These are phyloP conservation scores for Meda fulgida DNA, from an alignment of 2,797 vertebrate species.

Conservation along the genomic window DNA sequence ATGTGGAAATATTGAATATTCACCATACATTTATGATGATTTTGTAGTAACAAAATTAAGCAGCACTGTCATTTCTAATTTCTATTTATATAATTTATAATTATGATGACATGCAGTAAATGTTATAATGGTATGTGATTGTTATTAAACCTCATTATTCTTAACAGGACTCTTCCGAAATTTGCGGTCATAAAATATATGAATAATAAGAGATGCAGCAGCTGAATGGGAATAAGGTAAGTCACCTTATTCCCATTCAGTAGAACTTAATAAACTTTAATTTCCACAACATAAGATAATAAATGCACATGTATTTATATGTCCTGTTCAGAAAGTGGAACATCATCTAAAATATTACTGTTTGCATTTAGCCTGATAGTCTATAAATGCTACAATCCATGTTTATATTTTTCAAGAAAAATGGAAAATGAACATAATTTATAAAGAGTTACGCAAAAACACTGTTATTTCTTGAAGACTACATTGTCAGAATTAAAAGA, in stretches of 20 bases:
- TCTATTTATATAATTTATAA: neutral
- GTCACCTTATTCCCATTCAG: neutral
- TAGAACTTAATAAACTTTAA: neutral
- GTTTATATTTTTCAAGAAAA: constrained; percentile 21
- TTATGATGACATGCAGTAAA: neutral
- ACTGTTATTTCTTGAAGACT: neutral
- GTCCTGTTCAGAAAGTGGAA: neutral
- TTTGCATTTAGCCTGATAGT: neutral
- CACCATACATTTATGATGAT: neutral
- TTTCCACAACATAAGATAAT: neutral
- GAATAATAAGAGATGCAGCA: neutral
- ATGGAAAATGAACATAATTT: neutral
- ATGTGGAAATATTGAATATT: neutral
- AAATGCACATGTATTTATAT: neutral
- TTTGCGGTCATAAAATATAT: neutral
- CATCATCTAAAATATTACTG: neutral
- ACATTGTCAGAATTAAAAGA: constrained; percentile 26
- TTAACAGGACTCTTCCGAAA: neutral
- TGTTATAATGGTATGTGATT: constrained; percentile 15
- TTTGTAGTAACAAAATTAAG: neutral
- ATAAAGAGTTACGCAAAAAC: constrained; percentile 7
- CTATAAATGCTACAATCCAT: neutral
- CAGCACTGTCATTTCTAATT: neutral
- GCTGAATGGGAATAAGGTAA: constrained; percentile 1
- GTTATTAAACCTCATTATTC: neutral